Base-by-base conservation (phyloP, 2,113 vertebrate species). In the Chloropsis hardwickii region DNA sequence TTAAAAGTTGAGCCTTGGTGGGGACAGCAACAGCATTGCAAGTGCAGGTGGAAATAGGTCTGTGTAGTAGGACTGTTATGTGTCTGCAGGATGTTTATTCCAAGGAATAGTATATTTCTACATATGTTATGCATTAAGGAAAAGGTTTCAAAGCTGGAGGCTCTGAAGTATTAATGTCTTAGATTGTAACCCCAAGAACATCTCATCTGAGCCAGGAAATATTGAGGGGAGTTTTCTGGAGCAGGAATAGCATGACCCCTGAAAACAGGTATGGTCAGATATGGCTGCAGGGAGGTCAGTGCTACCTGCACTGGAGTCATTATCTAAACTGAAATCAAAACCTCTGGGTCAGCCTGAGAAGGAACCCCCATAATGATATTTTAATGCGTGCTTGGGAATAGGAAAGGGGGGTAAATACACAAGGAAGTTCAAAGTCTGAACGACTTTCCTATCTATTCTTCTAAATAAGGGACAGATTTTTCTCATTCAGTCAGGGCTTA, bases 401-500 rank as follows among this genome's bases (percentile, higher is more conserved):
- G 39, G 56, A 28, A 48, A 53, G 44, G 56, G 45, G 54, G 56
- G 48, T 66, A 89, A 97, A 88, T 29, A 73, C 45, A 35, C 18
- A 31, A 81, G 74, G 65, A 70, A 86, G 50, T 92, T 94, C 78
- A 92, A 96, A 90, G 86, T 56, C 84, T 87, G 81, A 66, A 77
- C 5, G 11, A 77, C 88, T 84, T 81, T 80, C 31, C 80, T 91
- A 85, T 85, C 76, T 90, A 23, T 94, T 88, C 88, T 86, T 85
- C 81, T 92, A 94, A 94, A 93, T 88, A 69, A 85, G 58, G 80
- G 69, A 82, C 73, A 95, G 86, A 44, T 93, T 96, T 72, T 50
- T 71, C 91, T 97, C 84, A 62, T 95, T 96, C 92, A 81, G 96
- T 94, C 94, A 77, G 96, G 96, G 90, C 82, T 94, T 97, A 96